Percentiles rank a stretch among this genome's conserved stretches.
phyloP scores from a whole-genome alignment of 2,888 invertebrate species.

The Oasisia sp. region DNA sequence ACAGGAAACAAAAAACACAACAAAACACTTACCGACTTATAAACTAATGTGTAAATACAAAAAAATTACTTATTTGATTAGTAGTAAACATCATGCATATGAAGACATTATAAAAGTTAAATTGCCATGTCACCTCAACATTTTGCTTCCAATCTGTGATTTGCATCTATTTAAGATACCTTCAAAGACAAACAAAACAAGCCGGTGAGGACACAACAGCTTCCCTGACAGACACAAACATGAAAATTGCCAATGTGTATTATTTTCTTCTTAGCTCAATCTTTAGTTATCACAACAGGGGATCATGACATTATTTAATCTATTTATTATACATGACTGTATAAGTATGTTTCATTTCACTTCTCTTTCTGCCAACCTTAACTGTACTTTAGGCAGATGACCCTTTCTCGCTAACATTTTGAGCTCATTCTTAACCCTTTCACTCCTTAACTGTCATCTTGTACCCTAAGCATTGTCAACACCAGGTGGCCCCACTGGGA shows the following conservation, averaged over 20 bases:
- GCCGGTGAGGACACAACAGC: background rate
- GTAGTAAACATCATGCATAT: background rate
- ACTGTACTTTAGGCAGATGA: background rate
- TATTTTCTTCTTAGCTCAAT: background rate
- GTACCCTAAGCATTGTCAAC: too few species aligned
- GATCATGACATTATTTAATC: too few species aligned
- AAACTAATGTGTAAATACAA: background rate
- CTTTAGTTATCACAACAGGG: background rate
- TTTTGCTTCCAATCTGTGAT: constrained; percentile 75
- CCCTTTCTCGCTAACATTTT: background rate
- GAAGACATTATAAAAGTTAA: background rate
- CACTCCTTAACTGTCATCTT: background rate
- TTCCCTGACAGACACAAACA: constrained; percentile 14
- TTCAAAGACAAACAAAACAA: constrained; percentile 38
- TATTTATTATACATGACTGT: too few species aligned
- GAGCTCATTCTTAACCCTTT: background rate
- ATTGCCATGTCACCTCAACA: constrained; percentile 71
- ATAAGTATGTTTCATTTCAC: background rate
- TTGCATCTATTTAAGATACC: constrained; percentile 77
- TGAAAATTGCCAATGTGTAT: background rate
- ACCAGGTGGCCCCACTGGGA: too few species aligned
- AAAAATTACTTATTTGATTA: background rate
- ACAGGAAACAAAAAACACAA: background rate
- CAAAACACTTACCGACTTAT: background rate
- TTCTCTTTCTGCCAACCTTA: background rate